A percentile compares a stretch with the other conserved stretches of the same genome.
phyloP scores from a whole-genome alignment of 1,140 invertebrate species.

The Lasioglossum albipes region DNA sequence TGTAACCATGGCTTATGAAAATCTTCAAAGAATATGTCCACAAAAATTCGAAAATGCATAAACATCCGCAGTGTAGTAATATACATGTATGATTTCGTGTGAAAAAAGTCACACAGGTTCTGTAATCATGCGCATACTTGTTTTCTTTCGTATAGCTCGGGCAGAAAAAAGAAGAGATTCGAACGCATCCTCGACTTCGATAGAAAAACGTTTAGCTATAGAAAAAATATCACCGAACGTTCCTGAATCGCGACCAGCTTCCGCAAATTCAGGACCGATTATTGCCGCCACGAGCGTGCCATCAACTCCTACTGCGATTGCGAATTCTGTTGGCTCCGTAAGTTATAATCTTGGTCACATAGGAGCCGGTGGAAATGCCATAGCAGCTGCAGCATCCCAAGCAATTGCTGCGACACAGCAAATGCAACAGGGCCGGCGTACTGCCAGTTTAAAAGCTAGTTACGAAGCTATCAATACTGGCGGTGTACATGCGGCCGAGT shows the following conservation, averaged over 20 bases:
- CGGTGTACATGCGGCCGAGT: slow-evolving; percentile 80
- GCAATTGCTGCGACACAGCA: slow-evolving; percentile 98
- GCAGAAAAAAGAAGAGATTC: slow-evolving; percentile 78
- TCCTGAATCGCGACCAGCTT: slow-evolving; percentile 75
- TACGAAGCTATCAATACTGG: slow-evolving; percentile 91
- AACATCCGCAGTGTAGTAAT: not conserved
- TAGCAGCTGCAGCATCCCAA: slow-evolving; percentile 96
- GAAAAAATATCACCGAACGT: slow-evolving; percentile 75
- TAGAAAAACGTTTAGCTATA: slow-evolving; percentile 75
- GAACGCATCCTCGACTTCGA: slow-evolving; percentile 75
- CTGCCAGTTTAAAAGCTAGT: slow-evolving; percentile 96
- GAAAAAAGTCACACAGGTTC: not conserved
- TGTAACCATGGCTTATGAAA: too few species aligned
- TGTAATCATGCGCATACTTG: slow-evolving; percentile 27
- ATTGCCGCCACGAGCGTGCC: slow-evolving; percentile 69
- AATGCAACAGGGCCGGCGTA: slow-evolving; percentile 96
- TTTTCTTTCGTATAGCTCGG: slow-evolving; percentile 67
- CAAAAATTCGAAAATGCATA: too few species aligned
- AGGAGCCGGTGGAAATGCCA: slow-evolving; percentile 90
- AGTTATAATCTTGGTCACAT: slow-evolving; percentile 86
- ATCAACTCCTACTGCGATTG: slow-evolving; percentile 68
- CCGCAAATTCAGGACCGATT: slow-evolving; percentile 76
- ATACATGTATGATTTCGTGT: not conserved
- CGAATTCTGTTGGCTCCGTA: slow-evolving; percentile 79
- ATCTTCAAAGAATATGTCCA: too few species aligned